These are phyloP conservation scores for Oceanites oceanicus DNA, from an alignment of 2,113 vertebrate species.

Conservation along the genomic window DNA sequence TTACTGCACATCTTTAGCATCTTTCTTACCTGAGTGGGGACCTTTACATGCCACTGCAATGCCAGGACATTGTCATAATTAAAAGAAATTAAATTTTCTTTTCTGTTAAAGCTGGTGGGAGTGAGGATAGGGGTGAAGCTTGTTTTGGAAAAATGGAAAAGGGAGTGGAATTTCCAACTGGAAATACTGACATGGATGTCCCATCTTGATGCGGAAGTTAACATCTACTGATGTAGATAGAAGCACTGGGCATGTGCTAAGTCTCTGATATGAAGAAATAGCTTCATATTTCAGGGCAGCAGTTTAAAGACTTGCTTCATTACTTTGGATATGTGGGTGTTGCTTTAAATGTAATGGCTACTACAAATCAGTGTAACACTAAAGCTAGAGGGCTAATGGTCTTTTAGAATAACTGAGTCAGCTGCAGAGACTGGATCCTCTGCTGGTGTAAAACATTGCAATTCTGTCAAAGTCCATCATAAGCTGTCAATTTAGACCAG, in stretches of 20 bases:
- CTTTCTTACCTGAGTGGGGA: neutral
- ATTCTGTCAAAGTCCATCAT: conserved; percentile 4
- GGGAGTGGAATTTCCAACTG: neutral
- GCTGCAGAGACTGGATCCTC: neutral
- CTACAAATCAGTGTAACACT: conserved; percentile 27
- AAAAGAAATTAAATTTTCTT: neutral
- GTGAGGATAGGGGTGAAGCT: neutral
- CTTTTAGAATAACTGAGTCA: conserved; percentile 13
- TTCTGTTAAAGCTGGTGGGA: neutral
- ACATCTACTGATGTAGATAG: neutral
- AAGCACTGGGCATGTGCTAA: neutral
- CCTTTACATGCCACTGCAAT: neutral
- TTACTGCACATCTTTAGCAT: neutral
- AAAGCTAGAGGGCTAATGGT: conserved; percentile 41
- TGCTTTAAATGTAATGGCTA: conserved; percentile 35
- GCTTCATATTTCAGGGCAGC: neutral
- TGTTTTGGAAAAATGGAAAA: neutral
- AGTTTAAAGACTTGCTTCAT: neutral
- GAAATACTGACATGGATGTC: neutral
- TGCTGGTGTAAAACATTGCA: neutral
- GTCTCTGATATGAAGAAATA: neutral
- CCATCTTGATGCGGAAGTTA: neutral
- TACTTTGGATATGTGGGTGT: neutral
- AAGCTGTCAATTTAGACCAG: neutral
- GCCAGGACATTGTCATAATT: neutral